phyloP scores from a whole-genome alignment of 2,797 vertebrate species.

The Galago senegalensis region DNA sequence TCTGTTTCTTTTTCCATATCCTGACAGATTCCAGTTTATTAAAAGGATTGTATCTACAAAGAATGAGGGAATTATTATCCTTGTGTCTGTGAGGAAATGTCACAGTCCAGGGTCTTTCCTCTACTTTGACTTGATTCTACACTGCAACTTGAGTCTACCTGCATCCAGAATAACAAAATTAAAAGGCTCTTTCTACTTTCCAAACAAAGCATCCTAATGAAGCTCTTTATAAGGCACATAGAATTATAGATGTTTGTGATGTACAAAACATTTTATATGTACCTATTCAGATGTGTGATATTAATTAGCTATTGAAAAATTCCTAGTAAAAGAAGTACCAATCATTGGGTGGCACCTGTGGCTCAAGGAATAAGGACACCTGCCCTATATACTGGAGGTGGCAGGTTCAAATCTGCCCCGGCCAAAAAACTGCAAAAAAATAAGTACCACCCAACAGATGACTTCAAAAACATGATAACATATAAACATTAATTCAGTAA shows the following conservation, averaged over 20 bases:
- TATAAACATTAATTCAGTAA: neutral
- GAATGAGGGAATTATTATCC: neutral
- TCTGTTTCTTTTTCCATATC: constrained; percentile 19
- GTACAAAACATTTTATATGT: neutral
- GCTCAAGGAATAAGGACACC: no score
- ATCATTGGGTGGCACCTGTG: neutral
- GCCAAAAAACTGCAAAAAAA: neutral
- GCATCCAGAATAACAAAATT: constrained; percentile 35
- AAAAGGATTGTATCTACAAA: constrained; percentile 28
- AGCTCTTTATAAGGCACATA: neutral
- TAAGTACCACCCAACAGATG: neutral
- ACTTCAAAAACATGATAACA: constrained; percentile 27
- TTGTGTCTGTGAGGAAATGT: neutral
- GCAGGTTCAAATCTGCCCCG: no score
- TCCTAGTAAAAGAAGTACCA: neutral
- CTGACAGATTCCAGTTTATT: constrained; percentile 9
- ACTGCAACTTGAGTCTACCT: constrained; percentile 10
- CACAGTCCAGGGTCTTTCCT: neutral
- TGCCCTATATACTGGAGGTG: no score
- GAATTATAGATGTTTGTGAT: constrained; percentile 18
- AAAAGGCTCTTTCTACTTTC: neutral
- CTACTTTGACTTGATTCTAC: constrained; percentile 35
- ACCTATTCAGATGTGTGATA: neutral
- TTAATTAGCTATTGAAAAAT: neutral
- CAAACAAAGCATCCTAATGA: neutral